phyloP scores from a whole-genome alignment of 2,888 invertebrate species.

The Dione juno region DNA sequence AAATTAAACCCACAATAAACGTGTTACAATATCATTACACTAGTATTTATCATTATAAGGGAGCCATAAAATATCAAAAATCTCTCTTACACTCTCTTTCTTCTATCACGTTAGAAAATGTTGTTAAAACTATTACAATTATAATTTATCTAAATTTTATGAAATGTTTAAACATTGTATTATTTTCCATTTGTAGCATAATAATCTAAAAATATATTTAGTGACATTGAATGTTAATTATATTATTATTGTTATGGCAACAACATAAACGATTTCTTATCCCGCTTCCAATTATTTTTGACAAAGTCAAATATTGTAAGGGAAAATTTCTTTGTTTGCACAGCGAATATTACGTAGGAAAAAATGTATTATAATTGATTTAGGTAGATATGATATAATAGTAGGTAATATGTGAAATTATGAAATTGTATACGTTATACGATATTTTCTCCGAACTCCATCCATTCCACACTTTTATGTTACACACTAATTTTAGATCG shows the following conservation, averaged over 20 bases:
- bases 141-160: not conserved
- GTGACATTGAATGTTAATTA: conserved; percentile 23
- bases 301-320: conserved; percentile 8
- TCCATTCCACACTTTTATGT: no score
- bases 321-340: conserved; percentile 5
- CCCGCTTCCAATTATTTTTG: conserved; percentile 16
- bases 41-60: no score
- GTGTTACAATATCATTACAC: no score
- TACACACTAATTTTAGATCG: no score
- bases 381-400: not conserved
- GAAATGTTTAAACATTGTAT: conserved; percentile 10
- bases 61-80: no score
- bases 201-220: not conserved
- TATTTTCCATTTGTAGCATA: not conserved
- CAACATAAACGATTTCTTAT: conserved; percentile 11
- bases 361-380: not conserved
- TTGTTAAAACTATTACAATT: not conserved
- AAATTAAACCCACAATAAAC: no score
- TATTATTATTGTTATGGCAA: conserved; percentile 22
- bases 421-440: no score
- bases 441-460: no score
- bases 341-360: not conserved
- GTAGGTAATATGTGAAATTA: no score
- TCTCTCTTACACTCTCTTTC: no score
- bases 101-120: no score